Conservation (phyloP, 2,888 invertebrate genomes). For the Cyrtodaria siliqua region DNA sequence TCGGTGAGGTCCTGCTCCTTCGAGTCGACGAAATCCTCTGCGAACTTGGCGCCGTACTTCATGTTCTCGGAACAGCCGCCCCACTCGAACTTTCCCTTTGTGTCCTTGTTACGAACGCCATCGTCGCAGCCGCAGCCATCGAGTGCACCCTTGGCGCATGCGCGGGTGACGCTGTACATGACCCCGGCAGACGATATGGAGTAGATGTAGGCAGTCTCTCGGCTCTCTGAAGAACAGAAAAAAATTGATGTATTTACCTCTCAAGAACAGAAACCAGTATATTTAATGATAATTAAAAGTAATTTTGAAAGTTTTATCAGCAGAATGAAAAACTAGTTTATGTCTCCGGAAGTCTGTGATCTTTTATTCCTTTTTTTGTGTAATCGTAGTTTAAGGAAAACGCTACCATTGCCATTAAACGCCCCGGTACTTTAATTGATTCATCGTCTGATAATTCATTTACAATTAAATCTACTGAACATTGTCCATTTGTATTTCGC, state of each 20-base stretch:
- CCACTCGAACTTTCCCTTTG: constrained; percentile 92
- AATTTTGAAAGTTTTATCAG: too few relatives aligned
- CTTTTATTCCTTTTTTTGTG: too few relatives aligned
- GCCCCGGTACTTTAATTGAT: too few relatives aligned
- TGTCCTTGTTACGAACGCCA: constrained; percentile 90
- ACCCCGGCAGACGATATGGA: constrained; percentile 96
- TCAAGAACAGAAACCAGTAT: too few relatives aligned
- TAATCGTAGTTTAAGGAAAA: too few relatives aligned
- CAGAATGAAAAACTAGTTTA: too few relatives aligned
- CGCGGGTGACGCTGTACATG: constrained; percentile 94
- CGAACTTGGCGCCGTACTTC: constrained; percentile 92
- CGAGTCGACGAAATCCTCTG: constrained; percentile 94
- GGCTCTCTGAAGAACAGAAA: constrained; percentile 89
- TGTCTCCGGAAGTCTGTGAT: too few relatives aligned
- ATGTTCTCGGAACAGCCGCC: constrained; percentile 95
- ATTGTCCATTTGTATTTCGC: too few relatives aligned
- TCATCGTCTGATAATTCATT: too few relatives aligned
- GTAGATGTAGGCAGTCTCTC: constrained; percentile 96
- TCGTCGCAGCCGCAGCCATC: constrained; percentile 96
- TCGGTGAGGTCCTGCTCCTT: constrained; percentile 91
- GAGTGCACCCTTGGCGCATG: constrained; percentile 90
- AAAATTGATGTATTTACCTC: background rate
- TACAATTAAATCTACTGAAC: too few relatives aligned
- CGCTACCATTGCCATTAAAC: too few relatives aligned
- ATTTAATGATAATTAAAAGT: too few relatives aligned